Evolutionary conservation across 2,797 vertebrate species (phyloP).

Genomic region (Trachurus trachurus): DNA sequence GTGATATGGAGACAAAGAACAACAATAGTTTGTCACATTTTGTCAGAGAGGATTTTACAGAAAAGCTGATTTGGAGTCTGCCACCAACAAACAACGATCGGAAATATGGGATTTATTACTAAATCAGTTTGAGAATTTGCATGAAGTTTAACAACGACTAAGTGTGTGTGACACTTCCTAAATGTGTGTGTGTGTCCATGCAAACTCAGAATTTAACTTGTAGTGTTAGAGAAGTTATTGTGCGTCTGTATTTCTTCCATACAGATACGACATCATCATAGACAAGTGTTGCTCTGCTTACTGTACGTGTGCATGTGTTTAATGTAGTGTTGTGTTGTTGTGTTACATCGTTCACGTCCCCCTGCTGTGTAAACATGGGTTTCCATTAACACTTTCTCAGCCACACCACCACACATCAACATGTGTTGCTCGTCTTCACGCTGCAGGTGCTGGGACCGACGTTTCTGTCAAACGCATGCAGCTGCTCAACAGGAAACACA

Average conservation of each 20-base stretch:
- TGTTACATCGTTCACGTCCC: not conserved
- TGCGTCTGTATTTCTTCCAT: not conserved
- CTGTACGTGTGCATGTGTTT: not conserved
- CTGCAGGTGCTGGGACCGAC: not conserved
- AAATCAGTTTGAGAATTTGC: conserved; percentile 75
- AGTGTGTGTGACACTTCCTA: conserved; percentile 54
- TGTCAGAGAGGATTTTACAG: conserved; percentile 81
- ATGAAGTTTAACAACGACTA: conserved; percentile 60
- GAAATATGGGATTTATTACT: conserved; percentile 82
- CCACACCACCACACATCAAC: not conserved
- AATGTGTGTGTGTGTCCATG: not conserved
- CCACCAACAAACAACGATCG: conserved; percentile 80
- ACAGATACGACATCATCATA: not conserved
- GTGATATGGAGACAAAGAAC: conserved; percentile 82
- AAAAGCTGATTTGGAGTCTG: conserved; percentile 85
- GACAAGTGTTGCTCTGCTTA: not conserved
- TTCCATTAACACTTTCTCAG: not conserved
- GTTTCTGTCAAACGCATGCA: not conserved
- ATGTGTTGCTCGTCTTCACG: not conserved
- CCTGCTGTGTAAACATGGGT: conserved; percentile 7
- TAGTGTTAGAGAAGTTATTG: not conserved
- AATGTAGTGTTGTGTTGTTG: not conserved
- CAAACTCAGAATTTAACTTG: not conserved
- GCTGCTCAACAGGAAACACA: not conserved
- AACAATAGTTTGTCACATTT: conserved; percentile 85